phyloP scores from a whole-genome alignment of 2,797 vertebrate genomes.

The Catharus ustulatus region DNA sequence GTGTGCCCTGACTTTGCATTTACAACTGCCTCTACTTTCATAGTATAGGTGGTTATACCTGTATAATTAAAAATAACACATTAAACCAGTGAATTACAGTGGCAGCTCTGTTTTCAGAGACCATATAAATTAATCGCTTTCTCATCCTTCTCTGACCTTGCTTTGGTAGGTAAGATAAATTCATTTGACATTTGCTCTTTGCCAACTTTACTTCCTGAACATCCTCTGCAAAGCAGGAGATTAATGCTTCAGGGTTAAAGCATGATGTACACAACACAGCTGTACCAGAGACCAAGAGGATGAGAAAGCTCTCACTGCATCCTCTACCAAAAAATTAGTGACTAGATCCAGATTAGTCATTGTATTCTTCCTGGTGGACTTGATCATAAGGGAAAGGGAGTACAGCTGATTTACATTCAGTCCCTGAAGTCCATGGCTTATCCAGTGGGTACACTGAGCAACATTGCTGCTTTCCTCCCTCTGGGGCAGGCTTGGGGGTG shows the following conservation, averaged over 20 bases:
- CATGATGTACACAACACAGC: not conserved
- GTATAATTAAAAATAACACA: slow-evolving; percentile 15
- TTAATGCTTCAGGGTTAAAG: slow-evolving; percentile 58
- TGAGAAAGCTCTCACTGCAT: not conserved
- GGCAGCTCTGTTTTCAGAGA: not conserved
- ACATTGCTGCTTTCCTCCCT: not conserved
- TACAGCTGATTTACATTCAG: not conserved
- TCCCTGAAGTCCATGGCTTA: not conserved
- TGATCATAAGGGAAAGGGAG: rapidly evolving
- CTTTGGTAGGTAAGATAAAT: slow-evolving; percentile 18
- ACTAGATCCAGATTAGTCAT: not conserved
- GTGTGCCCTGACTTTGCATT: not conserved
- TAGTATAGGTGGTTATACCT: not conserved
- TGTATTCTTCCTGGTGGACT: not conserved
- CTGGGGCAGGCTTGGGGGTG: rapidly evolving
- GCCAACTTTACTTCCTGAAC: not conserved
- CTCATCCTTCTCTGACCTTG: slow-evolving; percentile 59
- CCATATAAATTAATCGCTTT: slow-evolving; percentile 25
- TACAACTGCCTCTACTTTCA: not conserved
- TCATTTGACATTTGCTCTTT: slow-evolving; percentile 54
- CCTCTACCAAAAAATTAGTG: rapidly evolving
- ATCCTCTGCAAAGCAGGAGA: slow-evolving; percentile 25
- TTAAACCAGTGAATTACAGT: slow-evolving; percentile 10
- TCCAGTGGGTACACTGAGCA: not conserved
- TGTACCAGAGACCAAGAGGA: not conserved